A percentile compares a stretch with the other conserved stretches of the same genome.
Evolutionary conservation across 2,113 vertebrate species (phyloP).

Genomic region (Gracilinanus agilis): DNA sequence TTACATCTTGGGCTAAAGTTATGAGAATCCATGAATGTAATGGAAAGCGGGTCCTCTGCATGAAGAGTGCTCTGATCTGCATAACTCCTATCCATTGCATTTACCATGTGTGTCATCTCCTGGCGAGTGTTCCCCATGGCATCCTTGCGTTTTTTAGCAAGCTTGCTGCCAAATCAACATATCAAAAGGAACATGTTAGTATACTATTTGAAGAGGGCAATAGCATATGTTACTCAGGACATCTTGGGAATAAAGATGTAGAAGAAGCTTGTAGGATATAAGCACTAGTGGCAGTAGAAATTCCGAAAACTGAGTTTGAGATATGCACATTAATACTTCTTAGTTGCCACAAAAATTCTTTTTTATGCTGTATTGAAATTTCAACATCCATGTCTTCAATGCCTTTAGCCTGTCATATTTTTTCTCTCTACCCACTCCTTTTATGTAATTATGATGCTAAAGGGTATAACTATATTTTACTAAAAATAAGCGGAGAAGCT

Average conservation of each 20-base stretch:
- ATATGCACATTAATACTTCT: constrained; percentile 12
- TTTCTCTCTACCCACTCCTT: constrained; percentile 15
- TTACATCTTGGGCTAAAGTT: constrained; percentile 98
- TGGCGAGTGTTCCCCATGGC: constrained; percentile 96
- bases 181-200: constrained; percentile 64
- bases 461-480: constrained; percentile 75
- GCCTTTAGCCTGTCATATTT: constrained; percentile 55
- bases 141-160: constrained; percentile 99
- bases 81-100: constrained; percentile 97
- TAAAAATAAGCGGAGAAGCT: constrained; percentile 72
- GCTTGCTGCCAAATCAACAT: constrained; percentile 92
- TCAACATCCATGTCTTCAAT: constrained; percentile 59
- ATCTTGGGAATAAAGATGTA: constrained; percentile 7
- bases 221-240: constrained; percentile 27
- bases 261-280: constrained; percentile 11
- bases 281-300: neutral
- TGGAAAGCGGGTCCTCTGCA: constrained; percentile 96
- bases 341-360: neutral
- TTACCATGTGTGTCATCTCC: constrained; percentile 99
- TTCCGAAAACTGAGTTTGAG: constrained; percentile 31
- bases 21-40: constrained; percentile 98
- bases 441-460: constrained; percentile 69
- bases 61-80: constrained; percentile 98
- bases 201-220: constrained; percentile 47
- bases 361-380: constrained; percentile 36